Conservation (phyloP, 2,888 invertebrate species). For the Caradrina kadenii region DNA sequence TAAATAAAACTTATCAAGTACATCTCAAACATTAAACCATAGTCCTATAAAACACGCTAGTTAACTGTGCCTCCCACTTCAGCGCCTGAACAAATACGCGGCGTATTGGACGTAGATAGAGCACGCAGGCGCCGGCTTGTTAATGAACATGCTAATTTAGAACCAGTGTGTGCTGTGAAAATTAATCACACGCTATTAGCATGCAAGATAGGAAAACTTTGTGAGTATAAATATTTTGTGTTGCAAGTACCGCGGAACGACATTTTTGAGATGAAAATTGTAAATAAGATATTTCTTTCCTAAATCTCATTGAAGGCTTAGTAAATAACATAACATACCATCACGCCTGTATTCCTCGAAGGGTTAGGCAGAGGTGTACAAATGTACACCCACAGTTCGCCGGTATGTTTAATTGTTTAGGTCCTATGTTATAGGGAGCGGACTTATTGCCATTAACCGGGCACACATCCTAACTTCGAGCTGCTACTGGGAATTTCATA, state of each 20-base stretch:
- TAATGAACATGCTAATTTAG: constrained; percentile 59
- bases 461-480: too few relatives aligned
- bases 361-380: too few relatives aligned
- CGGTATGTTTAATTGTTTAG: too few relatives aligned
- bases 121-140: constrained; percentile 42
- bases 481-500: too few relatives aligned
- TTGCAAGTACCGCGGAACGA: neutral
- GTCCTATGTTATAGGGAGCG: too few relatives aligned
- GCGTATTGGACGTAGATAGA: constrained; percentile 17
- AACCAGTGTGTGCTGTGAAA: constrained; percentile 23
- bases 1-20: constrained; percentile 15
- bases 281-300: neutral
- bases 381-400: too few relatives aligned
- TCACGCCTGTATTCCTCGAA: too few relatives aligned
- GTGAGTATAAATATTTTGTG: neutral
- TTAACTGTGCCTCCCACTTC: constrained; percentile 22
- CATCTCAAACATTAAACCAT: constrained; percentile 11
- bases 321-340: too few relatives aligned
- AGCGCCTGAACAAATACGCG: constrained; percentile 38
- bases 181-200: constrained; percentile 36
- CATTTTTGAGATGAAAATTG: neutral
- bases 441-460: too few relatives aligned
- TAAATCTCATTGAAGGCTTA: too few relatives aligned
- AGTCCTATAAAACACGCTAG: constrained; percentile 21
- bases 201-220: constrained; percentile 32